Evolutionary conservation across 2,888 invertebrate genomes (phyloP).

Genomic region (Platerodrilus igneus): DNA sequence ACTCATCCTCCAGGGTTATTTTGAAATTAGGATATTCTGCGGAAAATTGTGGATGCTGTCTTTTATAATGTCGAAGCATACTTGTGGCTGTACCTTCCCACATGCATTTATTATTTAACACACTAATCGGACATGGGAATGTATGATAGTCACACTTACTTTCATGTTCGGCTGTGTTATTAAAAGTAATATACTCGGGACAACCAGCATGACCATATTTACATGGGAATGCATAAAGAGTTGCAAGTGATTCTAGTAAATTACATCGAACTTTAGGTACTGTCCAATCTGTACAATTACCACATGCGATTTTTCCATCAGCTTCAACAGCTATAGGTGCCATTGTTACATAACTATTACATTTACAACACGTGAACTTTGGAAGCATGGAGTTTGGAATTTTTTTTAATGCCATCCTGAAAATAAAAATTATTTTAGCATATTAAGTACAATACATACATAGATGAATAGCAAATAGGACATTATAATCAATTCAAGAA

Average conservation of each 20-base stretch:
- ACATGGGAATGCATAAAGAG: neutral
- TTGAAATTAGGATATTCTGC: no score
- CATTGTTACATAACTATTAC: neutral
- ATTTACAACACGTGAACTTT: neutral
- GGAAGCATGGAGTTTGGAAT: neutral
- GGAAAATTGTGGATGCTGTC: no score
- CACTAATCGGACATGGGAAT: neutral
- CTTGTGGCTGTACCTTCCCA: neutral
- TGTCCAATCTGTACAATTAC: neutral
- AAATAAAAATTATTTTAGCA: no score
- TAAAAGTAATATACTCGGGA: neutral
- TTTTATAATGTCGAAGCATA: no score
- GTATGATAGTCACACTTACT: neutral
- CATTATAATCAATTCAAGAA: no score
- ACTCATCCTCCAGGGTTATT: no score
- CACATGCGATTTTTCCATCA: neutral
- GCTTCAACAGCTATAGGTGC: neutral
- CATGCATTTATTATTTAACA: neutral
- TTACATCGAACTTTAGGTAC: no score
- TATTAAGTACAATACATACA: no score
- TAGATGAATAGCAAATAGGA: no score
- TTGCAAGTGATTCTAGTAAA: constrained; percentile 1
- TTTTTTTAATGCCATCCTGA: neutral
- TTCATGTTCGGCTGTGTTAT: neutral
- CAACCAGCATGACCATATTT: neutral